A percentile compares a stretch with the other conserved stretches of the same genome.
phyloP scores from a whole-genome alignment of 2,888 invertebrate genomes.

The Cerceris ruficornis region DNA sequence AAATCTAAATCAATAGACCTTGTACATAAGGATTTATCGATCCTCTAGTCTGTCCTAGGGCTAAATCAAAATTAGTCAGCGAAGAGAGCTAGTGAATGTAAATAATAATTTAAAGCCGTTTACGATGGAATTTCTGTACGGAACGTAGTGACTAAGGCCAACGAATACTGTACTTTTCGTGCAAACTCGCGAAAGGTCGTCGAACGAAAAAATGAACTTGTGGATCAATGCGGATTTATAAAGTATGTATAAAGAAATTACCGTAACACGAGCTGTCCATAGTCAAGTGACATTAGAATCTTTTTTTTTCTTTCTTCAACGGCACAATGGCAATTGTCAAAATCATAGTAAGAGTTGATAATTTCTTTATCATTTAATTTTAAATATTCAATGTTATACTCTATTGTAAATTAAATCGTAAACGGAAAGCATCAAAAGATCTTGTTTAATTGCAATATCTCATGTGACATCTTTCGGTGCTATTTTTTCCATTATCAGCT shows the following conservation, averaged over 20 bases:
- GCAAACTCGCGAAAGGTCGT: constrained; percentile 54
- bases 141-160: constrained; percentile 65
- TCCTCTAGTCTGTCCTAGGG: constrained; percentile 68
- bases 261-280: constrained; percentile 55
- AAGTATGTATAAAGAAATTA: constrained; percentile 51
- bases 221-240: constrained; percentile 56
- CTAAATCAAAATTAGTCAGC: constrained; percentile 73
- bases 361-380: constrained; percentile 11
- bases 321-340: constrained; percentile 56
- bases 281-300: constrained; percentile 56
- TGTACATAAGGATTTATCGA: constrained; percentile 47
- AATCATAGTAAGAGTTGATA: constrained; percentile 53
- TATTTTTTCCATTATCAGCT: too few relatives aligned
- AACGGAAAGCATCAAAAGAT: too few relatives aligned
- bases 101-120: constrained; percentile 67
- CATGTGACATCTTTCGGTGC: too few relatives aligned
- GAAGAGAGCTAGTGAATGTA: constrained; percentile 63
- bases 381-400: neutral
- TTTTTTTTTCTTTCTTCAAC: constrained; percentile 33
- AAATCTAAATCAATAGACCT: constrained; percentile 38
- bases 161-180: constrained; percentile 52
- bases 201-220: constrained; percentile 45
- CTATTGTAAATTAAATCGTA: neutral
- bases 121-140: constrained; percentile 60
- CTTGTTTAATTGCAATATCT: too few relatives aligned